Base-by-base conservation (phyloP, 2,113 vertebrate genomes). In the Pygoscelis antarcticus region DNA sequence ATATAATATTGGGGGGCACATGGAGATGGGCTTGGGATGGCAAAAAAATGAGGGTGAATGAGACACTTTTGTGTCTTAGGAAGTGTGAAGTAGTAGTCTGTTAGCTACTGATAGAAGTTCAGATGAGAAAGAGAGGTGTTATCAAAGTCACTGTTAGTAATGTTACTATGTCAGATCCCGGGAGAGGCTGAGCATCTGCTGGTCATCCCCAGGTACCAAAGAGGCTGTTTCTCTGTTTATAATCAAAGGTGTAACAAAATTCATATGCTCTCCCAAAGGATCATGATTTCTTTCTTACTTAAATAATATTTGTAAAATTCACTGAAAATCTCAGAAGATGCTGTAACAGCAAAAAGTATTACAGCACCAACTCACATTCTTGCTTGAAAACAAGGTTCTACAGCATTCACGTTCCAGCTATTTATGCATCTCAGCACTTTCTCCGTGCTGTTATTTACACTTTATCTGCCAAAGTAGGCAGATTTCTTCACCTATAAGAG, bases 61-160 rank as follows among this genome's bases (percentile, higher is more conserved):
- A 89, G 29, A 69, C 2, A 8, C 9, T n/a, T n/a, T 5, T 36
- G 27, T 36, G 16, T 55, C 30, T 88, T 77, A 84, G 42, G 46
- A 92, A 92, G 64, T 51, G 60, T 54, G 46, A 90, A 93, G 52
- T 38, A 77, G 25, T 57, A 91, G 51, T 66, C 85, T 90, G 49
- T 74, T 96, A 92, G 87, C 60, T 84, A 69, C 75, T 57, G 66
- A 38, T 16, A 79, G 80, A 83, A 85, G 65, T 90, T 87, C 86
- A 87, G 65, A 68, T 70, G 81, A 96, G 82, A 91, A 93, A 81
- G 36, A 80, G 91, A 85, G 9, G 30, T 80, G 55, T 91, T 96
- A 58, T 54, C 61, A 64, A 60, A 87, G n/a, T 51, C 61, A 44
- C 58, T 77, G 40, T 83, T 30, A 83, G 82, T 13, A n/a, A 38